phyloP scores from a whole-genome alignment of 2,797 vertebrate genomes.

The Esox lucius region DNA sequence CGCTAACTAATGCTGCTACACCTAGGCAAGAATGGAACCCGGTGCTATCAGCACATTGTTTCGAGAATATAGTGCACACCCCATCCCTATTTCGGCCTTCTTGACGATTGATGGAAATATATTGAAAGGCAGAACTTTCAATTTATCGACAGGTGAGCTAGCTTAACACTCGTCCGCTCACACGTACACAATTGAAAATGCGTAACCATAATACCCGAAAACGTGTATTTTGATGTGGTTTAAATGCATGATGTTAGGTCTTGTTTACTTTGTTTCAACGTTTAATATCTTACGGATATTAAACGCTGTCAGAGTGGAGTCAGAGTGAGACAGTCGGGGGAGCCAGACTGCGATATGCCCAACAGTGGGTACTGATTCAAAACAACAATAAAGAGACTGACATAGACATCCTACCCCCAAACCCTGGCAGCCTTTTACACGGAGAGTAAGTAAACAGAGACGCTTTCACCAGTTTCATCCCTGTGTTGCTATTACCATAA shows the following conservation, averaged over 20 bases:
- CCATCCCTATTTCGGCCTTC: conserved; percentile 55
- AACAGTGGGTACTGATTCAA: conserved; percentile 70
- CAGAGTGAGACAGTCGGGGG: conserved; percentile 69
- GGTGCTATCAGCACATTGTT: conserved; percentile 55
- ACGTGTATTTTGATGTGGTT: too few relatives aligned
- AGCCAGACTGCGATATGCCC: conserved; percentile 58
- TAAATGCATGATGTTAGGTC: too few relatives aligned
- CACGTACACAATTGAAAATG: neutral
- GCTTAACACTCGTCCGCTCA: neutral
- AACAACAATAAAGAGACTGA: conserved; percentile 45
- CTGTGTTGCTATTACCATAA: neutral
- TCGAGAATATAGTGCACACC: conserved; percentile 53
- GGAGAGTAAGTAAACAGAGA: conserved; percentile 59
- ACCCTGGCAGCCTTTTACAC: conserved; percentile 50
- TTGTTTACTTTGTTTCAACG: neutral
- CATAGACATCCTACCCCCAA: conserved; percentile 50
- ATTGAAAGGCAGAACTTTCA: conserved; percentile 38
- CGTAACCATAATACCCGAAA: too few relatives aligned
- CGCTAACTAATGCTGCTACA: neutral
- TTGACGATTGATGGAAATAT: conserved; percentile 48
- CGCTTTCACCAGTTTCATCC: conserved; percentile 4
- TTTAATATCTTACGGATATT: neutral
- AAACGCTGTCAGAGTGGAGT: conserved; percentile 67
- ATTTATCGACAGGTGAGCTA: conserved; percentile 61
- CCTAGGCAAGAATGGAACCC: conserved; percentile 45